A percentile compares a stretch with the other conserved stretches of the same genome.
phyloP scores from a whole-genome alignment of 2,113 vertebrate species.

The Rattus rattus region DNA sequence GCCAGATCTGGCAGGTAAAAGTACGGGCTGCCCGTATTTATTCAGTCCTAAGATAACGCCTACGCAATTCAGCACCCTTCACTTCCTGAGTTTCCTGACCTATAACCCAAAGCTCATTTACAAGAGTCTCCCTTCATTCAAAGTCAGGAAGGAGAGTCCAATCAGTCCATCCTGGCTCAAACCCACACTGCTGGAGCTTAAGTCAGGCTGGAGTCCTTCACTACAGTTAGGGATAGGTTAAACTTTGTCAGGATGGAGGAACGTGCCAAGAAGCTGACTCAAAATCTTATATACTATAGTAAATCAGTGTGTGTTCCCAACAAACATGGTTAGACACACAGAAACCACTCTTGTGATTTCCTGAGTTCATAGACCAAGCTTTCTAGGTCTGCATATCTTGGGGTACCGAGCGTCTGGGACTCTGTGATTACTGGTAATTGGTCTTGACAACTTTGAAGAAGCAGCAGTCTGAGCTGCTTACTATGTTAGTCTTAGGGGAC shows the following conservation, averaged over 20 bases:
- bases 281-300: background rate
- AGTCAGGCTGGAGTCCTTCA: background rate
- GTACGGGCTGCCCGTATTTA: background rate
- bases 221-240: background rate
- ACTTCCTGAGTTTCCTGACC: conserved; percentile 22
- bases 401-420: background rate
- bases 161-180: background rate
- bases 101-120: conserved; percentile 1
- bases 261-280: background rate
- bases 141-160: conserved; percentile 7
- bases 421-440: background rate
- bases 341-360: background rate
- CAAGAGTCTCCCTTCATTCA: background rate
- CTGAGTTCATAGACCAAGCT: background rate
- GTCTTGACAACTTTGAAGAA: background rate
- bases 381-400: background rate
- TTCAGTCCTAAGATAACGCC: background rate
- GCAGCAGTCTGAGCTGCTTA: background rate
- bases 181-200: background rate
- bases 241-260: background rate
- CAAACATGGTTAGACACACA: background rate
- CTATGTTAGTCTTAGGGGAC: background rate
- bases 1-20: conserved; percentile 31
- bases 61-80: background rate
- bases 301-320: background rate